Base-by-base conservation (phyloP, 2,797 vertebrate genomes). In the Lacerta agilis region DNA sequence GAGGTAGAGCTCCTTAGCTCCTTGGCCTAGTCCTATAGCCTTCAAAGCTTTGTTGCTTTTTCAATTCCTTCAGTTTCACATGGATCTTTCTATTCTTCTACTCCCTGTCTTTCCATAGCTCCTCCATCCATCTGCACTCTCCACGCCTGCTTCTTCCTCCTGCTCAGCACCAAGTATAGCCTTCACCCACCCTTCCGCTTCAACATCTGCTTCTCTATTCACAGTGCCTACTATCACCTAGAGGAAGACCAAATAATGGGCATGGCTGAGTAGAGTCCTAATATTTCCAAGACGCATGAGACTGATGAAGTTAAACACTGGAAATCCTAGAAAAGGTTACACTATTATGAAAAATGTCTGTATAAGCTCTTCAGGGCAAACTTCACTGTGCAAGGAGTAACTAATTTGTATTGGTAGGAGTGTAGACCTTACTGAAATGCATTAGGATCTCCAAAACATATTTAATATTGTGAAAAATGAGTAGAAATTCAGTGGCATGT, bases 371-470 rank as follows among this genome's bases (percentile, higher is more conserved):
- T 79, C 29, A 49, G 33, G 43, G n/a, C 38, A 55, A 33, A 71
- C 15, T 36, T 38, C 5, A 2, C 33, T 86, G 23, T 55, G n/a
- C 43, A 55, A 36, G 29, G 25, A 10, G 45, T 29, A 29, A 23
- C n/a, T 58, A n/a, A 38, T 71, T 13, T 71, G 67, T 38, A 29
- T 61, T 38, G 36, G 36, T 38, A 58, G 71, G n/a, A 33, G n/a
- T 36, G 23, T 58, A 83, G 4, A 13, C 7, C 84, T 87, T 90
- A 89, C 86, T 89, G 87, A 91, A 92, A 87, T 38, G 38, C 8
- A 23, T 71, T 36, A 79, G 17, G 1, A 88, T 58, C 61, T 11
- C 8, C 36, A 41, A 92, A 88, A 76, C 49, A 88, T 10, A 1
- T 82, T 29, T 90, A 79, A 85, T 0, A 0, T 58, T 88, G 79